A percentile compares a stretch with the other conserved stretches of the same genome.
phyloP scores from a whole-genome alignment of 2,113 vertebrate genomes.

The Brachionichthys hirsutus region DNA sequence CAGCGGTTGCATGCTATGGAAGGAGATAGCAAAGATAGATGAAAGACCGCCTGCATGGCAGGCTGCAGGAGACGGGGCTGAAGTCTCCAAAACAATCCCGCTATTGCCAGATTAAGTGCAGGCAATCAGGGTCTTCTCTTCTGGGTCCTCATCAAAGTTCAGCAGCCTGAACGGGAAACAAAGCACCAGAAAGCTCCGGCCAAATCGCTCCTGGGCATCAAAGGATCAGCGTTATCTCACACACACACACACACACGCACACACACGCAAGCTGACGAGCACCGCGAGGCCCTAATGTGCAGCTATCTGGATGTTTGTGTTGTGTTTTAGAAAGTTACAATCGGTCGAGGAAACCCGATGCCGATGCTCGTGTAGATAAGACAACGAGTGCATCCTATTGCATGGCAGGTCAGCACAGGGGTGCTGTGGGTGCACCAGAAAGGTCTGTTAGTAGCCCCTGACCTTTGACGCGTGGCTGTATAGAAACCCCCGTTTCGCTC shows the following conservation, averaged over 20 bases:
- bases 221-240: conserved; percentile 69
- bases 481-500: too few species aligned
- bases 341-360: not conserved
- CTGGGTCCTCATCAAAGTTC: conserved; percentile 74
- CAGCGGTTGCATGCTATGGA: conserved; percentile 74
- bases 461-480: too few species aligned
- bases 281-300: conserved; percentile 60
- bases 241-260: conserved; percentile 36
- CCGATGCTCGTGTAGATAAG: too few species aligned
- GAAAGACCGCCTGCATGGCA: conserved; percentile 79
- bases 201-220: conserved; percentile 72
- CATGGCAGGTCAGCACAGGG: too few species aligned
- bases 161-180: conserved; percentile 59
- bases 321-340: conserved; percentile 8
- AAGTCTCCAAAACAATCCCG: conserved; percentile 77
- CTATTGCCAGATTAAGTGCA: conserved; percentile 70
- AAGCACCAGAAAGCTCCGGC: conserved; percentile 47
- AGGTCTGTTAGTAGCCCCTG: too few species aligned
- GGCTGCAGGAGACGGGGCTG: conserved; percentile 58
- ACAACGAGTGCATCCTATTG: too few species aligned
- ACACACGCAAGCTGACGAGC: conserved; percentile 12
- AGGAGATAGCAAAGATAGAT: conserved; percentile 74
- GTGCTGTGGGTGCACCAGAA: too few species aligned
- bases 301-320: conserved; percentile 52
- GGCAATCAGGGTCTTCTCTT: conserved; percentile 75